Evolutionary conservation across 2,888 invertebrate genomes (phyloP), one percentile per base, ranked within the genome.

Genomic region (Schizotus pectinicornis): DNA sequence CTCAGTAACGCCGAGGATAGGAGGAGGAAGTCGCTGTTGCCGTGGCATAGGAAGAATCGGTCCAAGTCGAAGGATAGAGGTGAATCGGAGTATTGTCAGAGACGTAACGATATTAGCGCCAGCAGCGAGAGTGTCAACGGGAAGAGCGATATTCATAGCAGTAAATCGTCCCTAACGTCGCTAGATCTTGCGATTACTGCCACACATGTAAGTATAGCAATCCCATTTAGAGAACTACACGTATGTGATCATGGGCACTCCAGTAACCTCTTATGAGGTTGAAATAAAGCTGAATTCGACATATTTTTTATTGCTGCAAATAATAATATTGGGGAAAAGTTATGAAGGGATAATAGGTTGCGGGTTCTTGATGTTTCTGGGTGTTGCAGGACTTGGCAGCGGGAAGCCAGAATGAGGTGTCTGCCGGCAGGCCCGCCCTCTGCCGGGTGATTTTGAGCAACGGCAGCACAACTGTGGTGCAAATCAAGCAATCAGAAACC

Each of bases 391-490:
- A 72, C 52, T 60, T 67, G 3, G 51, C 62, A 22, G 69, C 67
- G 45, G 65, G 66, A 14, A 65, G 56, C 54, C 67, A 59, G 43
- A 67, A 69, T 45, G 74, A 74, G 42, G 63, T 61, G 39, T 61
- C 57, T 30, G 54, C 67, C 7, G 77, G 76, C 1, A 72, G 77
- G 65, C 77, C 79, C 8, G 81, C 84, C 3, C 79, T 93, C 31
- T 94, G 94, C 76, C 87, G 95, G 64, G 93, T 98, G 59, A 88
- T 92, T 73, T 82, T 98, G 59, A 92, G 93, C 1, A 95, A 96
- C 80, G 92, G 92, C 43, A 94, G 95, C 56, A 95, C 96, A 2
- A 95, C 96, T 1, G 95, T 97, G 66, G 92, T 96, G 57, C 91
- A 90, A 67, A 91, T 93, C 42, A 88, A 88, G 68, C 82, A 88